Conservation (phyloP, 2,888 invertebrate species). For the Rotaria socialis region DNA sequence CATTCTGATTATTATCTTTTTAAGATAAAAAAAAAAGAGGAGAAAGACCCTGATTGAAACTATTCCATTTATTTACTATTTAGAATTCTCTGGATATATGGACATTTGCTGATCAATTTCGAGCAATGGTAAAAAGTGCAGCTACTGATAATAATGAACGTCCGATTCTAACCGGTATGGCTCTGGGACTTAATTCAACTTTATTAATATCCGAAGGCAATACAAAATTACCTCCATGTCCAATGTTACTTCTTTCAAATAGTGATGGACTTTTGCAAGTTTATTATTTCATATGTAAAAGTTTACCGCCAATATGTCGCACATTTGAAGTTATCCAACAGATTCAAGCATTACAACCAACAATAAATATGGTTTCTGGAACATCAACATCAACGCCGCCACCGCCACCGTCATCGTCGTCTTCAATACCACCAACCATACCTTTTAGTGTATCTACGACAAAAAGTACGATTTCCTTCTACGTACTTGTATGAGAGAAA, state of each 20-base stretch:
- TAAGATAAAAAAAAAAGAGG: not conserved
- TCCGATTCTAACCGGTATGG: not conserved
- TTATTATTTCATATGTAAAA: not conserved
- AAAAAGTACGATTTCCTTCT: not conserved
- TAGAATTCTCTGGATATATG: not conserved
- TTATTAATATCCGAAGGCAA: not conserved
- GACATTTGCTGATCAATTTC: constrained; percentile 18
- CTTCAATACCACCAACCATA: not conserved
- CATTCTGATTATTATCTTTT: not conserved
- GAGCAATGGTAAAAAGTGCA: not conserved
- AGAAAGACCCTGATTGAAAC: not conserved
- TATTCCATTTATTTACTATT: not conserved
- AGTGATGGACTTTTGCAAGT: not conserved
- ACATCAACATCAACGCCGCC: not conserved
- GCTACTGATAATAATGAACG: not conserved
- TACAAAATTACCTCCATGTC: constrained; percentile 9
- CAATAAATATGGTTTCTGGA: too few species aligned
- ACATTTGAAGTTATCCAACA: not conserved
- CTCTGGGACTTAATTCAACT: not conserved
- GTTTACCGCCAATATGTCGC: not conserved
- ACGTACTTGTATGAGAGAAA: too few species aligned
- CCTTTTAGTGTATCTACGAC: not conserved
- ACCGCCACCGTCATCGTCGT: too few species aligned
- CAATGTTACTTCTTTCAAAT: constrained; percentile 19
- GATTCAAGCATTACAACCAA: not conserved